phyloP scores from a whole-genome alignment of 2,888 invertebrate species.

The Lasioglossum marginatum region DNA sequence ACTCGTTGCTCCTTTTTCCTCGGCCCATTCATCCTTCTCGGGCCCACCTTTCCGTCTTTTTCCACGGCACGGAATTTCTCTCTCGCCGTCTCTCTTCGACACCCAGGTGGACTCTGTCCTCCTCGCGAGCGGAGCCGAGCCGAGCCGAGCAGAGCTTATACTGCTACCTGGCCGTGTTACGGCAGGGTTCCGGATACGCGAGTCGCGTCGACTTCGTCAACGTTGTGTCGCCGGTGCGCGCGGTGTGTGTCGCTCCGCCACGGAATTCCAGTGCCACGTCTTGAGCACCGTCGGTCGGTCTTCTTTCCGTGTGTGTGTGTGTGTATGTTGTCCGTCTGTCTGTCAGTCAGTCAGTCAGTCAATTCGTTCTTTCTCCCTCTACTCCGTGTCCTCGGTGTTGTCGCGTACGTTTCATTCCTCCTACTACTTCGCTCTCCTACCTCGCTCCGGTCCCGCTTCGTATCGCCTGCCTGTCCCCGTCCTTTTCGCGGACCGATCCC shows the following conservation, averaged over 20 bases:
- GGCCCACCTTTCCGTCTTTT: constrained; percentile 49
- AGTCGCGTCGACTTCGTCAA: constrained; percentile 55
- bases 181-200: constrained; percentile 59
- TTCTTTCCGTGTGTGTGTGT: background rate
- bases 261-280: constrained; percentile 69
- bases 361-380: background rate
- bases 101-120: background rate
- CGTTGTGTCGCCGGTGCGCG: constrained; percentile 50
- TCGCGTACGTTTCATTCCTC: background rate
- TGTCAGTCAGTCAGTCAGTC: background rate
- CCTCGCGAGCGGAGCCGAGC: constrained; percentile 2
- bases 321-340: background rate
- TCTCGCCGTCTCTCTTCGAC: background rate
- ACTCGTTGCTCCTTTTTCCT: constrained; percentile 42
- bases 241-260: constrained; percentile 37
- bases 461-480: background rate
- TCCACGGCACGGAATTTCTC: constrained; percentile 18
- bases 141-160: constrained; percentile 1
- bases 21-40: constrained; percentile 59
- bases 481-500: background rate
- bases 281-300: constrained; percentile 37
- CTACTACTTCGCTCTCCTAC: constrained; percentile 1
- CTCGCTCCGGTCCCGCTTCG: background rate
- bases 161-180: constrained; percentile 60
- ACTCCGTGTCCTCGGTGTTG: background rate